Evolutionary conservation across 2,797 vertebrate genomes (phyloP), one percentile per base, ranked within the genome.

Genomic region (Echeneis naucrates): DNA sequence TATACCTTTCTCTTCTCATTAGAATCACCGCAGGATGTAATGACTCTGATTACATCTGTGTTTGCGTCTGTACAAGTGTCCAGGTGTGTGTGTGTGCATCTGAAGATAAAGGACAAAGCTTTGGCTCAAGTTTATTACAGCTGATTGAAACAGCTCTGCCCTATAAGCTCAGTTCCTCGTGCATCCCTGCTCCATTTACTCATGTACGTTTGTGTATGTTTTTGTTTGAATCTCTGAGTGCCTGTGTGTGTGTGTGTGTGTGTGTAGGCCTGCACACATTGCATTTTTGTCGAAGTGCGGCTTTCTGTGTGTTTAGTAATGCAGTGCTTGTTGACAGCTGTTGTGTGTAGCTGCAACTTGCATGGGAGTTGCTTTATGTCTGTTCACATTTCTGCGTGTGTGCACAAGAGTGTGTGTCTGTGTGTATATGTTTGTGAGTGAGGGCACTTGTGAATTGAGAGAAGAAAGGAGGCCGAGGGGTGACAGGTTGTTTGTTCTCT

Each of bases 1-100:
- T 94, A 92, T 92, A 91, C 88, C 91, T 94, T 93, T 94, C 92
- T 92, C 86, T 93, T 93, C 87, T 93, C 84, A 93, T 93, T 93
- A 93, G 83, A 92, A 83, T 92, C 92, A 92, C 82, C 64, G 82
- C 81, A 67, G 77, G 53, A 81, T 74, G 68, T 89, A 88, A 91
- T 88, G 86, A 81, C 83, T 84, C 71, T 71, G 73, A 75, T 82
- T 85, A 83, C 85, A 62, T 88, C 81, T 85, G 80, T 77, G 77
- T 83, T 78, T 76, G 72, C 82, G 80, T 81, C 77, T 53, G 48
- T 26, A 70, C 77, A 27, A 11, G 70, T 89, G 81, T 77, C 57
- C 60, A 23, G 69, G 61, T 81, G 56, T 63, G 74, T 57, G 56
- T 56, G 57, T 58, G 62, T 23, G 65, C 59, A 47, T 35, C 45